Evolutionary conservation across 2,888 invertebrate species (phyloP).

Genomic region (Lobophora halterata): DNA sequence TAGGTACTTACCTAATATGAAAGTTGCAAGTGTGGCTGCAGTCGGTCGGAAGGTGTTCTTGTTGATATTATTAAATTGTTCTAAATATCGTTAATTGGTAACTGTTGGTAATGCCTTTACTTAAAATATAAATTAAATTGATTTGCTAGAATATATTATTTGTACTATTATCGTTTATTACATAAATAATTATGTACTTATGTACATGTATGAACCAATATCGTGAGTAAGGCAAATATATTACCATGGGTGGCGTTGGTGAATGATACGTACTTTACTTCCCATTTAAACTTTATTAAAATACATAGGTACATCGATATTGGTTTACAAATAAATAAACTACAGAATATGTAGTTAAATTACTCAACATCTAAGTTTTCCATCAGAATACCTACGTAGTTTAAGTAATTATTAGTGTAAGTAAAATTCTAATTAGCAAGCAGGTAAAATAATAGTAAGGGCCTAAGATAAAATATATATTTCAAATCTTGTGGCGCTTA

Average conservation of each 20-base stretch:
- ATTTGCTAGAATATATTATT: no score
- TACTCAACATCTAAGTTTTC: slow-evolving; percentile 11
- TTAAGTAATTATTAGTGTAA: slow-evolving; percentile 14
- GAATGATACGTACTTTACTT: no score
- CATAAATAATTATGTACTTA: no score
- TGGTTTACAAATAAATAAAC: not conserved
- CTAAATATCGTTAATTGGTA: slow-evolving; percentile 42
- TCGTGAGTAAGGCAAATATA: slow-evolving; percentile 22
- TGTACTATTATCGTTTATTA: no score
- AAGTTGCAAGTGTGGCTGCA: slow-evolving; percentile 15
- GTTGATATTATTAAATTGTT: slow-evolving; percentile 60
- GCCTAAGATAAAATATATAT: slow-evolving; percentile 55
- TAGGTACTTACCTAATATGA: no score
- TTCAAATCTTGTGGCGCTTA: slow-evolving; percentile 53
- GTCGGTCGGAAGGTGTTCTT: slow-evolving; percentile 41
- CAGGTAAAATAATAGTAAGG: no score
- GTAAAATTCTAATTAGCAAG: slow-evolving; percentile 9
- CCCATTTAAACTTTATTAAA: no score
- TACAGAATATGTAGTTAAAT: no score
- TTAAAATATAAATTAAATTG: slow-evolving; percentile 33
- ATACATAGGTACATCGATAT: not conserved
- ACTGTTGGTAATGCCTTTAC: slow-evolving; percentile 60
- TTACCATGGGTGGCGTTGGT: slow-evolving; percentile 5
- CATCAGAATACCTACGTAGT: slow-evolving; percentile 14
- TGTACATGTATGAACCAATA: slow-evolving; percentile 42